Percentiles rank a stretch among this genome's conserved stretches.
Conservation (phyloP, 2,113 vertebrate genomes). For the Mormoops blainvillei region DNA sequence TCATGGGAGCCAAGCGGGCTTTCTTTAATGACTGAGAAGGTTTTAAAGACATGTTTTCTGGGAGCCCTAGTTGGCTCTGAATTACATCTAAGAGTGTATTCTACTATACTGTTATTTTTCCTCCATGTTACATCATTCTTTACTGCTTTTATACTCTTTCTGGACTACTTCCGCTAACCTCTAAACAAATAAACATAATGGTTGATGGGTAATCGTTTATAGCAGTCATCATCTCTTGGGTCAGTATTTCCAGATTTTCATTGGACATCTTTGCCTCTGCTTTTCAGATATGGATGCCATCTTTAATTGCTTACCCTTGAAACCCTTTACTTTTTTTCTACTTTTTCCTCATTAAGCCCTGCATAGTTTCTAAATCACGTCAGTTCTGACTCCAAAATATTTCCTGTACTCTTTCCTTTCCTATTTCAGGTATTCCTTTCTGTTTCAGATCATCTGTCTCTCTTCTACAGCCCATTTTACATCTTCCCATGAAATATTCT, state of each 20-base stretch:
- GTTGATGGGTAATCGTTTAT: not conserved
- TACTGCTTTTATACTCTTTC: not conserved
- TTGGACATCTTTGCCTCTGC: not conserved
- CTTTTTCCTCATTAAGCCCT: not conserved
- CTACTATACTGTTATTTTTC: not conserved
- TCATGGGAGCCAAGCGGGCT: not conserved
- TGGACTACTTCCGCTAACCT: not conserved
- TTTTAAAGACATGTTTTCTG: not conserved
- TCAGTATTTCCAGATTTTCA: not conserved
- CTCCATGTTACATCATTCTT: not conserved
- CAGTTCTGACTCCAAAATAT: not conserved
- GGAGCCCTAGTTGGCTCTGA: not conserved
- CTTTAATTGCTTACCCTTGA: not conserved
- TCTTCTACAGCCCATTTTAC: not conserved
- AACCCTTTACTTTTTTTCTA: not conserved
- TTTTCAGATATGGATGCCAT: not conserved
- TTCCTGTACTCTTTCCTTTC: not conserved
- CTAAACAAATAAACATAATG: not conserved
- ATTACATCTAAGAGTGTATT: not conserved
- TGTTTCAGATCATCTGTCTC: conserved; percentile 12
- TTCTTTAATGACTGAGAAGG: not conserved
- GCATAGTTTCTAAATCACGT: not conserved
- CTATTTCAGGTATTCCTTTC: not conserved
- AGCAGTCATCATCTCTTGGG: not conserved
- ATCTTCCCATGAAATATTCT: not conserved